Evolutionary conservation across 2,888 invertebrate genomes (phyloP).

Genomic region (Phania funesta): DNA sequence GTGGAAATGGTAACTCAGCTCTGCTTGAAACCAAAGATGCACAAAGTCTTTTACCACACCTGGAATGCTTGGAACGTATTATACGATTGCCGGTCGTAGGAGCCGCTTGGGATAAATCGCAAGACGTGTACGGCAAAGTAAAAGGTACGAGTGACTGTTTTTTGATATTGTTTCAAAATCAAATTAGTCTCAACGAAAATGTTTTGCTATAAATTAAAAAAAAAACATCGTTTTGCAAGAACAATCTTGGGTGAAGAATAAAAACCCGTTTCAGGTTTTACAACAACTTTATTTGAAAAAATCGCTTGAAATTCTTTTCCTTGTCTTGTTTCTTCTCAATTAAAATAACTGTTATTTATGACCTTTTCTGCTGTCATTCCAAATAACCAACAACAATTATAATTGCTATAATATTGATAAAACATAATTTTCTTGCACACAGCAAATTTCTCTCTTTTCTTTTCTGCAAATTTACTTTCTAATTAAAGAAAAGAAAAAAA

Average conservation of each 20-base stretch:
- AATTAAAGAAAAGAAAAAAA: too few species aligned
- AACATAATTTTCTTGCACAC: too few species aligned
- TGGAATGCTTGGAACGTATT: slow-evolving; percentile 83
- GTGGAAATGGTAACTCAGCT: slow-evolving; percentile 70
- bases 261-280: slow-evolving; percentile 28
- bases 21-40: slow-evolving; percentile 74
- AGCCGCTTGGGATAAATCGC: slow-evolving; percentile 82
- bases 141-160: slow-evolving; percentile 80
- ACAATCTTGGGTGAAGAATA: background rate
- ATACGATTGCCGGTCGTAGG: slow-evolving; percentile 83
- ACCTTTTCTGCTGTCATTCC: background rate
- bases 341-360: slow-evolving; percentile 19
- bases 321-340: background rate
- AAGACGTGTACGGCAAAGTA: slow-evolving; percentile 83
- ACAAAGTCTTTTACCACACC: slow-evolving; percentile 79
- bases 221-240: slow-evolving; percentile 25
- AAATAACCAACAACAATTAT: background rate
- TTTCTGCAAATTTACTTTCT: too few species aligned
- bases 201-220: slow-evolving; percentile 26
- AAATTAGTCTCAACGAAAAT: too few species aligned
- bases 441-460: too few species aligned
- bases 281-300: background rate
- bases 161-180: too few species aligned
- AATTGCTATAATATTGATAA: too few species aligned
- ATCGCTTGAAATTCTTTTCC: background rate